Evolutionary conservation across 2,113 vertebrate genomes (phyloP).

Genomic region (Equus quagga): DNA sequence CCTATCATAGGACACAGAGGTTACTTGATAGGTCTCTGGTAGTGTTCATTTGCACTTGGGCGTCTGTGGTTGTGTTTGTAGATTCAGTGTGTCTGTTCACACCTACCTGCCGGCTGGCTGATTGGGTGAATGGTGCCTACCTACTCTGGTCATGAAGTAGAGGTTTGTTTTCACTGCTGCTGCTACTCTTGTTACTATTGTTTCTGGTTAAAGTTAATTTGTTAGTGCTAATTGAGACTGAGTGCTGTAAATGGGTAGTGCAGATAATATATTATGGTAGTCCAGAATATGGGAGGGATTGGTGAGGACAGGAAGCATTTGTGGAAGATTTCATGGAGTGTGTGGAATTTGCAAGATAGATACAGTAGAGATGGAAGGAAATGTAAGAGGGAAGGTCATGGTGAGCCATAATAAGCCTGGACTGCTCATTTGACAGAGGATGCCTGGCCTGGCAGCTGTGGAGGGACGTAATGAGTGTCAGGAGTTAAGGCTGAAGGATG

Average conservation of each 20-base stretch:
- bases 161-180: too few relatives aligned
- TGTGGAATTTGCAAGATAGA: not conserved
- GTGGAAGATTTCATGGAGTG: too few relatives aligned
- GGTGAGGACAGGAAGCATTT: not conserved
- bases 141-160: not conserved
- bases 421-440: accelerated
- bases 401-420: accelerated
- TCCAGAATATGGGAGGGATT: not conserved
- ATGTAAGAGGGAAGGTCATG: not conserved
- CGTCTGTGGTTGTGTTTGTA: not conserved
- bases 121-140: accelerated
- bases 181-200: too few relatives aligned
- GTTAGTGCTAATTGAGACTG: accelerated
- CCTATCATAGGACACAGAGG: not conserved
- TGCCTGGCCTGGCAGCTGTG: accelerated
- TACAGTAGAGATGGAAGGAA: not conserved
- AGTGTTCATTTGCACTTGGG: not conserved
- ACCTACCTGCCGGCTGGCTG: not conserved
- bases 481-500: not conserved
- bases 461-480: accelerated
- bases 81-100: not conserved
- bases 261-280: not conserved
- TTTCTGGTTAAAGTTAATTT: not conserved
- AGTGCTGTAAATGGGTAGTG: accelerated
- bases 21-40: accelerated